Evolutionary conservation across 2,113 vertebrate species (phyloP).

Genomic region (Hippocampus guttulatus): DNA sequence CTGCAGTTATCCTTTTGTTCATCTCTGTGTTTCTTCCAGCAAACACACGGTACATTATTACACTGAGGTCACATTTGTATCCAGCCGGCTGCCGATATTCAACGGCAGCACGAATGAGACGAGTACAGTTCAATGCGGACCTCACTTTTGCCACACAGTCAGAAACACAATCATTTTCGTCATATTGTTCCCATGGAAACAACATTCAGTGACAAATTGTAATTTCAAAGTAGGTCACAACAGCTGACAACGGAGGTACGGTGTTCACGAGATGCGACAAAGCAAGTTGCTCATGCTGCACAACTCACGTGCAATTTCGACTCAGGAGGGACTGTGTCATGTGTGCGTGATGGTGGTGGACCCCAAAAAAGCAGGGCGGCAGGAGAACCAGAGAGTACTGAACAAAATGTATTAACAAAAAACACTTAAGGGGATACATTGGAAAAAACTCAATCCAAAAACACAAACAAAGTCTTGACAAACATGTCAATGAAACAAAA

Average conservation of each 20-base stretch:
- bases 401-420: no score
- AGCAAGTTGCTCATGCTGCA: not conserved
- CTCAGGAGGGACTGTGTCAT: no score
- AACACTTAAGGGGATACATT: no score
- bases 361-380: no score
- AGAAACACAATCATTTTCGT: conserved; percentile 1
- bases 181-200: conserved; percentile 23
- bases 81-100: conserved; percentile 6
- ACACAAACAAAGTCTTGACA: no score
- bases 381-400: no score
- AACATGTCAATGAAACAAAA: no score
- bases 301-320: not conserved
- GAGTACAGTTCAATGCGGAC: not conserved
- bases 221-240: conserved; percentile 6
- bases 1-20: conserved; percentile 30
- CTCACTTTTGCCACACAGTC: not conserved
- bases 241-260: not conserved
- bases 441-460: no score
- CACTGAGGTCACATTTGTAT: conserved; percentile 23
- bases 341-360: no score
- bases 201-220: conserved; percentile 6
- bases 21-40: conserved; percentile 23
- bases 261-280: not conserved
- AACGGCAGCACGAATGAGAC: not conserved
- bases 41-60: conserved; percentile 20